These are phyloP conservation scores for Acleris cristana DNA, from an alignment of 2,888 invertebrate species.

Conservation along the genomic window DNA sequence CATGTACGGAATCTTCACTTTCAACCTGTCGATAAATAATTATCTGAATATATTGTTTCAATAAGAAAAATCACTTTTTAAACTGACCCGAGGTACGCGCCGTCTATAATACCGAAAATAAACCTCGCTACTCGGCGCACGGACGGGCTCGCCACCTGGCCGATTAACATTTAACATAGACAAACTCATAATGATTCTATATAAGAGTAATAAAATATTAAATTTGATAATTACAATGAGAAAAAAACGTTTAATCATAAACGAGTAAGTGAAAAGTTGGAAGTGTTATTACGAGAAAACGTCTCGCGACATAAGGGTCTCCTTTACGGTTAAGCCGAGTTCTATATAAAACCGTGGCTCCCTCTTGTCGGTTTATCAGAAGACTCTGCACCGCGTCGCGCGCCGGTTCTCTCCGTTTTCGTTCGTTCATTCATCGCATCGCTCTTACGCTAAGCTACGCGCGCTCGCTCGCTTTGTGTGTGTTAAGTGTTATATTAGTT, in stretches of 20 bases:
- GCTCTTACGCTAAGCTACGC: too few relatives aligned
- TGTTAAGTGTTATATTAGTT: conserved; percentile 2
- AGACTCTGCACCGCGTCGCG: conserved; percentile 9
- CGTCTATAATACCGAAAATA: conserved; percentile 24
- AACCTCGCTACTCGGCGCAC: not conserved
- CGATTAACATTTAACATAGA: conserved; percentile 25
- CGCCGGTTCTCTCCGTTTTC: conserved; percentile 1
- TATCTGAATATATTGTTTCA: conserved; percentile 9
- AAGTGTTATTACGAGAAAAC: conserved; percentile 32
- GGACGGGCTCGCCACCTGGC: not conserved
- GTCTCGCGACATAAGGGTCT: conserved; percentile 18
- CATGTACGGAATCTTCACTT: conserved; percentile 19
- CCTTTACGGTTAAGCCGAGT: conserved; percentile 15
- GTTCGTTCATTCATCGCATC: not conserved
- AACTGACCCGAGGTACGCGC: conserved; percentile 25
- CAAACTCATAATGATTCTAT: conserved; percentile 14
- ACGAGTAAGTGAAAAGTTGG: conserved; percentile 31
- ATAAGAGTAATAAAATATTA: not conserved
- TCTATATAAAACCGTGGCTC: conserved; percentile 23
- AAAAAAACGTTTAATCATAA: conserved; percentile 26
- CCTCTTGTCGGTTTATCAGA: not conserved
- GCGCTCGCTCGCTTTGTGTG: conserved; percentile 8
- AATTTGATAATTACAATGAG: not conserved
- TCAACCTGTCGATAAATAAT: conserved; percentile 13
- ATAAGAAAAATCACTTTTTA: conserved; percentile 33